Percentiles rank a stretch among this genome's conserved stretches.
These are phyloP conservation scores for Hemistola chrysoprasaria DNA, from an alignment of 2,888 invertebrate species.

Conservation along the genomic window DNA sequence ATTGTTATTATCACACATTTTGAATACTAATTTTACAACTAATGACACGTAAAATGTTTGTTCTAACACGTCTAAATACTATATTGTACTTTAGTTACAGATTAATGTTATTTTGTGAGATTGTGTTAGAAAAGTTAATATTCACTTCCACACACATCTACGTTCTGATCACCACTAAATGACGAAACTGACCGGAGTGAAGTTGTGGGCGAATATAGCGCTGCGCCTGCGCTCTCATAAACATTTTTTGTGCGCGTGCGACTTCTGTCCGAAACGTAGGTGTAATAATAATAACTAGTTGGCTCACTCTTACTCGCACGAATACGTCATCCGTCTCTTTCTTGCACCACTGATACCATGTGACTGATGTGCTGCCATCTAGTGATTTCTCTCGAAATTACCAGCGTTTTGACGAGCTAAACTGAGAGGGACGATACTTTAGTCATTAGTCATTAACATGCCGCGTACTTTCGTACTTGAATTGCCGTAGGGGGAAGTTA, in stretches of 20 bases:
- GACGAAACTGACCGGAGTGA: constrained; percentile 78
- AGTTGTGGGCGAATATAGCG: constrained; percentile 80
- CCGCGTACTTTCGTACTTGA: constrained; percentile 2
- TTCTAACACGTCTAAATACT: constrained; percentile 66
- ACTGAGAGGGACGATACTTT: constrained; percentile 6
- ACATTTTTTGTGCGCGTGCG: constrained; percentile 79
- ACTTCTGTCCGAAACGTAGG: constrained; percentile 72
- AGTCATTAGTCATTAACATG: constrained; percentile 3
- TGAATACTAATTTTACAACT: constrained; percentile 68
- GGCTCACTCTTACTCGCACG: constrained; percentile 54
- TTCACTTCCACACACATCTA: constrained; percentile 81
- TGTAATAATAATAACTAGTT: constrained; percentile 67
- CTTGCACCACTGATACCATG: constrained; percentile 26
- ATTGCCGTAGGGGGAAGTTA: constrained; percentile 12
- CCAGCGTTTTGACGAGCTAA: constrained; percentile 35
- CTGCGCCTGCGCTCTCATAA: constrained; percentile 74
- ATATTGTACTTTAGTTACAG: constrained; percentile 76
- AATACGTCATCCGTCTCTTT: constrained; percentile 38
- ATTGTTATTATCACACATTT: constrained; percentile 81
- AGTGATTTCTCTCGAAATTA: constrained; percentile 51
- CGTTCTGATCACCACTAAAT: constrained; percentile 79
- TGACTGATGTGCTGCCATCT: constrained; percentile 64
- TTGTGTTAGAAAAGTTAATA: constrained; percentile 80
- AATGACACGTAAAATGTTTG: constrained; percentile 72
- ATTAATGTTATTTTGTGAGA: constrained; percentile 79